Evolutionary conservation across 2,888 invertebrate species (phyloP).

Genomic region (Morinoia aosen): DNA sequence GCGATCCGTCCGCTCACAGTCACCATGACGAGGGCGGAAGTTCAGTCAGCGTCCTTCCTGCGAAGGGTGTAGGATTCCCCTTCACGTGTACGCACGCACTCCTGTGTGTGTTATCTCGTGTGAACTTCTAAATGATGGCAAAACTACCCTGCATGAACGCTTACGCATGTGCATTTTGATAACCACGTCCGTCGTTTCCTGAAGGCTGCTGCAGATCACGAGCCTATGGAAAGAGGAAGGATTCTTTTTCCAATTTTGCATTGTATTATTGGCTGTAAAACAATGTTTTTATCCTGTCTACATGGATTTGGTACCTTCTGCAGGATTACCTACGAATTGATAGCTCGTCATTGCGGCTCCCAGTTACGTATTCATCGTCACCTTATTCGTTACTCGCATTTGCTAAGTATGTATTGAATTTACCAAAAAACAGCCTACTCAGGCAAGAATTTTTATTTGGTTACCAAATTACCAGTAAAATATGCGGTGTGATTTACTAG

Average conservation of each 20-base stretch:
- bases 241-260: no score
- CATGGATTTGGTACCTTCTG: neutral
- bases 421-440: no score
- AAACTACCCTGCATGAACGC: slow-evolving; percentile 31
- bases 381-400: neutral
- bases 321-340: neutral
- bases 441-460: neutral
- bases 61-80: neutral
- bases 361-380: neutral
- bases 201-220: neutral
- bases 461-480: neutral
- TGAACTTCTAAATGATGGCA: neutral
- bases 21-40: neutral
- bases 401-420: no score
- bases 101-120: neutral
- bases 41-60: neutral
- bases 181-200: neutral
- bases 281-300: neutral
- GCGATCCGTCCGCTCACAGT: neutral
- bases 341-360: neutral
- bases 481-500: neutral
- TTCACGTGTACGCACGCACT: neutral
- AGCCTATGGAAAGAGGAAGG: neutral
- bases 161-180: slow-evolving; percentile 26
- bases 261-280: no score